These are phyloP conservation scores for Lophotis ruficrista DNA, from an alignment of 2,113 vertebrate genomes.

Conservation along the genomic window DNA sequence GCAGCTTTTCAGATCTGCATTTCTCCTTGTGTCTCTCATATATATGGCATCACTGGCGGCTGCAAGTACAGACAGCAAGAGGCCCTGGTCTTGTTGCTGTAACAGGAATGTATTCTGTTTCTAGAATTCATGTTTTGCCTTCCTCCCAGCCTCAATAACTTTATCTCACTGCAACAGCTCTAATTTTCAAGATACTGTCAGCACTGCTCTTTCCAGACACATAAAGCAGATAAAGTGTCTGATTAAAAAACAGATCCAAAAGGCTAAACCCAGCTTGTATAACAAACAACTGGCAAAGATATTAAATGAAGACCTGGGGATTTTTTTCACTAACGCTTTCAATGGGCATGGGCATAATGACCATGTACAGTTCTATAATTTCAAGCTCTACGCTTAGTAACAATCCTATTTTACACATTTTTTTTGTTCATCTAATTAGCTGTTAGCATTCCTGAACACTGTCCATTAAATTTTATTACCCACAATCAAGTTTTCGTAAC, in stretches of 20 bases:
- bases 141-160: background rate
- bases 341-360: background rate
- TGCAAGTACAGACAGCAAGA: background rate
- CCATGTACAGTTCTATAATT: background rate
- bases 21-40: background rate
- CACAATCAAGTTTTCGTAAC: slow-evolving; percentile 20
- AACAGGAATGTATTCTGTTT: background rate
- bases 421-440: slow-evolving; percentile 53
- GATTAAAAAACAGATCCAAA: slow-evolving; percentile 44
- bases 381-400: background rate
- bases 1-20: background rate
- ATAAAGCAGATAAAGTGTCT: background rate
- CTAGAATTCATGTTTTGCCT: background rate
- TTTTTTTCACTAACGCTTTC: background rate
- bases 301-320: background rate
- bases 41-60: background rate
- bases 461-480: slow-evolving; percentile 50
- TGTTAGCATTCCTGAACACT: slow-evolving; percentile 34
- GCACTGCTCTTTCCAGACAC: background rate
- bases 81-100: background rate
- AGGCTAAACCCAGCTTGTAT: slow-evolving; percentile 20
- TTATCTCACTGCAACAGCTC: background rate
- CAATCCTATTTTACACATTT: slow-evolving; percentile 42
- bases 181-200: background rate
- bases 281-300: background rate